These are phyloP conservation scores for Heliconius aoede DNA, from an alignment of 2,888 invertebrate genomes.

Conservation along the genomic window DNA sequence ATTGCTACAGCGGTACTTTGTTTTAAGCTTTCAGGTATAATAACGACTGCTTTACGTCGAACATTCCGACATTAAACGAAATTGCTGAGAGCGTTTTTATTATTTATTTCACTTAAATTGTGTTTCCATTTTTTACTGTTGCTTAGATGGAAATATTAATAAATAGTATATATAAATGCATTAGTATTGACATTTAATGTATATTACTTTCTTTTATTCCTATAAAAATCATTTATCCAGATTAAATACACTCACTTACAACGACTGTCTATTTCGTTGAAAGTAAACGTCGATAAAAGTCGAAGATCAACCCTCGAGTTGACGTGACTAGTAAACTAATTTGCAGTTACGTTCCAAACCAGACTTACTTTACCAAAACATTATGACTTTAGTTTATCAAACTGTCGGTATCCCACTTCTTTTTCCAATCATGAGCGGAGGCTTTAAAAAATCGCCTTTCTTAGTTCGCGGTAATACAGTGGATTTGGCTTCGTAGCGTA, in stretches of 20 bases:
- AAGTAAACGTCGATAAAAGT: constrained; percentile 66
- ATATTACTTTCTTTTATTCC: background rate
- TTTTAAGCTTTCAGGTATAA: constrained; percentile 40
- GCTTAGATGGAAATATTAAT: background rate
- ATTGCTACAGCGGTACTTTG: constrained; percentile 35
- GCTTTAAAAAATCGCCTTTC: constrained; percentile 70
- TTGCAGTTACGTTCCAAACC: constrained; percentile 51
- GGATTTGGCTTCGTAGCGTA: constrained; percentile 18
- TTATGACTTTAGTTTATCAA: constrained; percentile 74
- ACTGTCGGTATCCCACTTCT: constrained; percentile 62
- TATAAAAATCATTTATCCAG: background rate
- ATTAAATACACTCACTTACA: constrained; percentile 13
- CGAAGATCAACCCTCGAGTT: constrained; percentile 59
- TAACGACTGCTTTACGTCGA: constrained; percentile 28
- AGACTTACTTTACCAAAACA: constrained; percentile 57
- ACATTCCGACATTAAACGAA: constrained; percentile 27
- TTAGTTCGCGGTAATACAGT: constrained; percentile 43
- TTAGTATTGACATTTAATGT: background rate
- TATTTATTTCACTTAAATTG: constrained; percentile 10
- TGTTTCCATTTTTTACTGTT: background rate
- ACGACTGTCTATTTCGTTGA: background rate
- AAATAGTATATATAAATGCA: background rate
- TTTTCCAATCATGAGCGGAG: constrained; percentile 58
- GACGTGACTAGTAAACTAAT: constrained; percentile 64
- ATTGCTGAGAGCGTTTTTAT: constrained; percentile 18